phyloP scores from a whole-genome alignment of 64 coral and sea anemone genomes.

The Trachythela sp. region DNA sequence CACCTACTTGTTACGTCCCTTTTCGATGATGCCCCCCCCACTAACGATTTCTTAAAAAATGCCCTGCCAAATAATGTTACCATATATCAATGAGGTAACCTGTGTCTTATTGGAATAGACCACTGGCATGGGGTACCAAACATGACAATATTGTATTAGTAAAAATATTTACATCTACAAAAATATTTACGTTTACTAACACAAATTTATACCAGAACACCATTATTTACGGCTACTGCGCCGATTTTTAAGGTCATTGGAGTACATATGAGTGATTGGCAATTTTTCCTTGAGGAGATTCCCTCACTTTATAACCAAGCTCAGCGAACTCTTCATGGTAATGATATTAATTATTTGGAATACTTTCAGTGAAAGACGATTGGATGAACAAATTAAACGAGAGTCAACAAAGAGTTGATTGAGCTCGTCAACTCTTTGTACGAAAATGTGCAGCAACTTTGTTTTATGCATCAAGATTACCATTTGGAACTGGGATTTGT shows the following conservation, averaged over 20 bases:
- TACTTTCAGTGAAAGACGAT: conserved; percentile 54
- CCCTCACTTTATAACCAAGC: conserved; percentile 15
- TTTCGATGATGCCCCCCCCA: too few relatives aligned
- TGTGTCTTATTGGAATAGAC: too few relatives aligned
- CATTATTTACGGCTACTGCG: too few relatives aligned
- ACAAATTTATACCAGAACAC: too few relatives aligned
- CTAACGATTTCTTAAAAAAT: too few relatives aligned
- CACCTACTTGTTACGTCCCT: too few relatives aligned
- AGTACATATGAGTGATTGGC: background rate
- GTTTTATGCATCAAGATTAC: conserved; percentile 27
- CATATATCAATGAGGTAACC: too few relatives aligned
- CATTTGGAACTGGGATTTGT: conserved; percentile 45
- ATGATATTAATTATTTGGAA: background rate
- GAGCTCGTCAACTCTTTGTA: background rate
- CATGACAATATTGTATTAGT: too few relatives aligned
- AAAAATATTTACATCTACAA: too few relatives aligned
- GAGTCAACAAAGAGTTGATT: conserved; percentile 11
- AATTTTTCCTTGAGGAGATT: background rate
- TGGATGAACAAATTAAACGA: conserved; percentile 53
- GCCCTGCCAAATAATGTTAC: too few relatives aligned
- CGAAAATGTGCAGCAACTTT: conserved; percentile 29
- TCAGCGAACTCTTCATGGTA: background rate
- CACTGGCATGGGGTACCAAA: too few relatives aligned
- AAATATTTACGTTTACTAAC: too few relatives aligned
- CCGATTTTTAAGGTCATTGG: background rate